phyloP scores from a whole-genome alignment of 2,113 vertebrate species.

The Otocyon megalotis region DNA sequence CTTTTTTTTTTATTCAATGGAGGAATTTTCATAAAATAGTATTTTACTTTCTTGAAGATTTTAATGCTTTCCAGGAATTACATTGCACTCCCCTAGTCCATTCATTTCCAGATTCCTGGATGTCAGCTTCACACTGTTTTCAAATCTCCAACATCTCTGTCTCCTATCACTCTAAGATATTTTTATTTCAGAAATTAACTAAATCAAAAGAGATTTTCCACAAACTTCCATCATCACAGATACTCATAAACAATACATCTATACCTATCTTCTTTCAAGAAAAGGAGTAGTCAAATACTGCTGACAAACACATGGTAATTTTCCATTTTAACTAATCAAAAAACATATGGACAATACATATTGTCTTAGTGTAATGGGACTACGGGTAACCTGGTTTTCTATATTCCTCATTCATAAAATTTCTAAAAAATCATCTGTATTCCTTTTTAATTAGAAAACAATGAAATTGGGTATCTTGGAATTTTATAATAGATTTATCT shows the following conservation, averaged over 20 bases:
- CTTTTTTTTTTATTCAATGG: background rate
- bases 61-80: background rate
- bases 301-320: background rate
- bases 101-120: background rate
- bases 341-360: background rate
- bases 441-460: background rate
- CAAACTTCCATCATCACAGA: background rate
- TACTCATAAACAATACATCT: background rate
- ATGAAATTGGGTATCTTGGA: background rate
- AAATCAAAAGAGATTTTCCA: background rate
- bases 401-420: background rate
- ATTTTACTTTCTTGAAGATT: background rate
- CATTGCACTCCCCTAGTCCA: background rate
- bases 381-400: background rate
- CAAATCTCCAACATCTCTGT: background rate
- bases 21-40: background rate
- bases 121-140: background rate
- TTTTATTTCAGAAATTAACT: constrained; percentile 3
- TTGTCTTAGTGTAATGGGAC: background rate
- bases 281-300: background rate
- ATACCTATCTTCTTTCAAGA: background rate
- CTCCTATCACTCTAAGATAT: background rate
- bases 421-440: background rate
- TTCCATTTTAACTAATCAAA: background rate
- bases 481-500: background rate